These are phyloP conservation scores for Heliconius ismenius DNA, from an alignment of 2,888 invertebrate genomes.

Conservation along the genomic window DNA sequence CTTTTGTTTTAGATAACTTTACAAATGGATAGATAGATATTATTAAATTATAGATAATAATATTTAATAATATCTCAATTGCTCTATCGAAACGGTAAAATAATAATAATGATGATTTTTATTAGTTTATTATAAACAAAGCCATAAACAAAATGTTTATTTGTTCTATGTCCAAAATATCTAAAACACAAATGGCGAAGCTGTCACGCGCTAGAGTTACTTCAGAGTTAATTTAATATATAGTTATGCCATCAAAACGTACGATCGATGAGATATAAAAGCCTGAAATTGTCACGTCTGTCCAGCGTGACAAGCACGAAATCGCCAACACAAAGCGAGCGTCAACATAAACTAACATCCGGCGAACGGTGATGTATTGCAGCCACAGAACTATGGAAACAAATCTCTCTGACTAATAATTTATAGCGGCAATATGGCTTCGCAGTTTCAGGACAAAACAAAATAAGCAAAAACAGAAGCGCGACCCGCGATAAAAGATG, in stretches of 20 bases:
- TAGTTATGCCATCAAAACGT: conserved; percentile 45
- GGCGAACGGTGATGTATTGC: conserved; percentile 77
- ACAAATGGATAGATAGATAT: neutral
- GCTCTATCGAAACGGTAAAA: neutral
- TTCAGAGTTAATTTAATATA: conserved; percentile 38
- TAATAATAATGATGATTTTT: no score
- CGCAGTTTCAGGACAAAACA: conserved; percentile 71
- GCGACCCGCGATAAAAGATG: conserved; percentile 75
- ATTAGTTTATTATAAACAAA: no score
- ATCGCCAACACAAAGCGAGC: conserved; percentile 71
- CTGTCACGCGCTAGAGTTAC: conserved; percentile 20
- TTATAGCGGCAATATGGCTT: conserved; percentile 76
- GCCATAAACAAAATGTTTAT: no score
- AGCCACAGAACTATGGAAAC: conserved; percentile 79
- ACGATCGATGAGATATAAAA: conserved; percentile 54
- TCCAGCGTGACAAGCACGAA: conserved; percentile 65
- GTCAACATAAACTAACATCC: conserved; percentile 79
- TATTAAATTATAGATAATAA: neutral
- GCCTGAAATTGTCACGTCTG: conserved; percentile 57
- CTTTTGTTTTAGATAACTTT: neutral
- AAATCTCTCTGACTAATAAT: conserved; percentile 78
- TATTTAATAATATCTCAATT: neutral
- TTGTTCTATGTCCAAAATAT: neutral
- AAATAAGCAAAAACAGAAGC: conserved; percentile 72
- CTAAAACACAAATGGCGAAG: conserved; percentile 12